Conservation (phyloP, 2,888 invertebrate genomes). For the Ennomos fuscantarius region DNA sequence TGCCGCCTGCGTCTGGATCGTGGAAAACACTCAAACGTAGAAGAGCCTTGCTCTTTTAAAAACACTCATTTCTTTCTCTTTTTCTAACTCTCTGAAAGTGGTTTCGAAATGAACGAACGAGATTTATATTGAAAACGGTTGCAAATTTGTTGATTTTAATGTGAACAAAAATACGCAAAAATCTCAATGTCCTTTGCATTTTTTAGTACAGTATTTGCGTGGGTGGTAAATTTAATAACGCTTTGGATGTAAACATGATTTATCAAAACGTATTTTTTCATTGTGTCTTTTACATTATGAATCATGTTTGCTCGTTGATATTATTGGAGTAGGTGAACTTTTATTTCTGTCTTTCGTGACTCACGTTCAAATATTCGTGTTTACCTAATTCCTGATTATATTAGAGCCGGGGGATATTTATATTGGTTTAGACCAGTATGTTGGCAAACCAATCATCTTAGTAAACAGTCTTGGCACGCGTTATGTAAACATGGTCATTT, state of each 20-base stretch:
- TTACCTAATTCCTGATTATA: constrained; percentile 36
- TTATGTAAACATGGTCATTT: constrained; percentile 55
- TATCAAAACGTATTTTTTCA: constrained; percentile 29
- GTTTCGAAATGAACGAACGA: constrained; percentile 9
- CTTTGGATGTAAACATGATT: constrained; percentile 31
- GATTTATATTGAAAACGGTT: constrained; percentile 8
- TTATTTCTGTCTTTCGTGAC: constrained; percentile 29
- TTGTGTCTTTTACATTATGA: constrained; percentile 30
- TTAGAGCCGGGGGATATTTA: constrained; percentile 25
- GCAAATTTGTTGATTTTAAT: constrained; percentile 16
- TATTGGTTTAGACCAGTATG: constrained; percentile 46
- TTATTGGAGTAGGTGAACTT: constrained; percentile 22
- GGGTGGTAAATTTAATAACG: constrained; percentile 29
- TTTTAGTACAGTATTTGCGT: constrained; percentile 30
- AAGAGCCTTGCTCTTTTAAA: constrained; percentile 58
- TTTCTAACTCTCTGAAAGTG: constrained; percentile 5
- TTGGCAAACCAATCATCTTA: constrained; percentile 60
- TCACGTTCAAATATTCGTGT: constrained; percentile 32
- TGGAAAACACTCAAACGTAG: constrained; percentile 72
- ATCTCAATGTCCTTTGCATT: constrained; percentile 35
- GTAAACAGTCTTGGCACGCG: constrained; percentile 62
- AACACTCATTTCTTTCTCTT: constrained; percentile 39
- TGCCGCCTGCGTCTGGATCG: constrained; percentile 77
- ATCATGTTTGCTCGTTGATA: constrained; percentile 26
- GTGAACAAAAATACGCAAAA: constrained; percentile 20